Percentiles rank a stretch among this genome's conserved stretches.
Evolutionary conservation across 2,113 vertebrate species (phyloP).

Genomic region (Nannospalax galili): DNA sequence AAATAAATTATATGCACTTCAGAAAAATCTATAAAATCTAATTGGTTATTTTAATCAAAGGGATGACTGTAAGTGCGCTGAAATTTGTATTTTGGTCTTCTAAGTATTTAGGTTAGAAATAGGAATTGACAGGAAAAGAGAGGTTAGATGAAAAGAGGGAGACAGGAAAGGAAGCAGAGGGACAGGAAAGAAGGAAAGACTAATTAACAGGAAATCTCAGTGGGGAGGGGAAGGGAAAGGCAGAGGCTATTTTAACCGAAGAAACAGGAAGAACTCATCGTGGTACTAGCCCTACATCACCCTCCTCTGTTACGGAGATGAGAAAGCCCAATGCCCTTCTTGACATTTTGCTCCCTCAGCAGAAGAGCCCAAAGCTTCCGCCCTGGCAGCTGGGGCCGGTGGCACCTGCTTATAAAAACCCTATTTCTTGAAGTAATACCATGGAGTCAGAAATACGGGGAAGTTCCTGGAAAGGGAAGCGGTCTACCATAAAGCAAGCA

Average conservation of each 20-base stretch:
- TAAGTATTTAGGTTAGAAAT: not conserved
- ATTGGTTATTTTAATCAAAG: not conserved
- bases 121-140: not conserved
- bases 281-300: not conserved
- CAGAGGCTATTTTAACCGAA: not conserved
- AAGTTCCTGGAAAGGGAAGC: not conserved
- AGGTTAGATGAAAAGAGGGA: accelerated
- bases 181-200: no score
- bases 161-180: accelerated
- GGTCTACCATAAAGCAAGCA: no score
- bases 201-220: no score
- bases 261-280: not conserved
- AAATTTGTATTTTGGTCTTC: not conserved
- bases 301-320: not conserved
- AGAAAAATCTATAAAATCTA: not conserved
- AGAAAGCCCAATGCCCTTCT: not conserved
- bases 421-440: not conserved
- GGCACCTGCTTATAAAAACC: not conserved
- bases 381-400: not conserved
- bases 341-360: not conserved
- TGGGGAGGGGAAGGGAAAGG: accelerated
- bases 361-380: not conserved
- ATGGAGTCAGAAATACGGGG: not conserved
- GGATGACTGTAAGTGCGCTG: not conserved
- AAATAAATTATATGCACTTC: not conserved